Percentiles rank a stretch among this genome's conserved stretches.
phyloP scores from a whole-genome alignment of 2,797 vertebrate genomes.

The Geotrypetes seraphini region DNA sequence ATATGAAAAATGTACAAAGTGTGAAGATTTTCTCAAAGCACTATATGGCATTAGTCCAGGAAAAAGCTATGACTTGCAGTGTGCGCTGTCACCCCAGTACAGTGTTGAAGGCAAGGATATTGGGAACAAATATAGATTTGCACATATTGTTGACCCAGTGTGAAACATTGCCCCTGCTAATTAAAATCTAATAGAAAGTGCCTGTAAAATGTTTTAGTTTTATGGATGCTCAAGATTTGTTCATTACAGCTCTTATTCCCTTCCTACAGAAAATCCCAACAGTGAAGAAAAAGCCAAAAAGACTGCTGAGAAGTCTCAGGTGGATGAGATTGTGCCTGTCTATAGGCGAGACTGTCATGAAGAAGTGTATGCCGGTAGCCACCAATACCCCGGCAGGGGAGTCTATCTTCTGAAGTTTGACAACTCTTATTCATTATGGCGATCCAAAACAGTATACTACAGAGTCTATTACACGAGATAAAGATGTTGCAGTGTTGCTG shows the following conservation, averaged over 20 bases:
- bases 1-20: too few relatives aligned
- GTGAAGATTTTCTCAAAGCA: too few relatives aligned
- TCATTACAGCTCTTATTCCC: not conserved
- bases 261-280: conserved; percentile 57
- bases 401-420: conserved; percentile 98
- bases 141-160: too few relatives aligned
- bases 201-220: too few relatives aligned
- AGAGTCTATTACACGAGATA: conserved; percentile 99
- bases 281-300: conserved; percentile 91
- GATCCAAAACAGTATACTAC: conserved; percentile 98
- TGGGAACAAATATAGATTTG: too few relatives aligned
- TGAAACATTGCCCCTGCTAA: too few relatives aligned
- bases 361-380: conserved; percentile 96
- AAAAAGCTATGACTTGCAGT: too few relatives aligned
- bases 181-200: too few relatives aligned
- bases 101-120: too few relatives aligned
- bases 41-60: too few relatives aligned
- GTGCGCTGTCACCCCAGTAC: too few relatives aligned
- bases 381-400: conserved; percentile 94
- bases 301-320: conserved; percentile 81
- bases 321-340: conserved; percentile 97
- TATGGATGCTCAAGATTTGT: too few relatives aligned
- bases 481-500: conserved; percentile 43
- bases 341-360: conserved; percentile 98
- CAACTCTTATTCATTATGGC: conserved; percentile 98